Conservation (phyloP, 2,113 vertebrate genomes). For the Microtus montanus region DNA sequence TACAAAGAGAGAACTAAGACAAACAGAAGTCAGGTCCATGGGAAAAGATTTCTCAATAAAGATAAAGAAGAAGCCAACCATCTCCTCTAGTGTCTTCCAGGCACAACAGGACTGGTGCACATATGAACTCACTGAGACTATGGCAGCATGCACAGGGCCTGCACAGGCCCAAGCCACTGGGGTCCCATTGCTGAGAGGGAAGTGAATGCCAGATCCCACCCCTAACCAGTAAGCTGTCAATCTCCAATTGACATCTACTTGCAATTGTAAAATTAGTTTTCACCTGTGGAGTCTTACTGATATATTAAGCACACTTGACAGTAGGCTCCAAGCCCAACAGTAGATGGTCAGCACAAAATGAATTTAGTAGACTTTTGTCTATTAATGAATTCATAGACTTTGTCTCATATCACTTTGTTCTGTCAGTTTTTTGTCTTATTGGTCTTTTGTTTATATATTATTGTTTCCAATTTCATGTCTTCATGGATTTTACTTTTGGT, state of each 20-base stretch:
- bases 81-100: not conserved
- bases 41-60: not conserved
- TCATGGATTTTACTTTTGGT: not conserved
- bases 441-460: not conserved
- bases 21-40: not conserved
- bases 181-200: not conserved
- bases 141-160: not conserved
- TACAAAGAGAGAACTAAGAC: not conserved
- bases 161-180: not conserved
- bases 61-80: not conserved
- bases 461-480: not conserved
- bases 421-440: too few relatives aligned
- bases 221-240: not conserved
- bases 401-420: not conserved
- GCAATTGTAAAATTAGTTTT: not conserved
- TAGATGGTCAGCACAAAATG: not conserved
- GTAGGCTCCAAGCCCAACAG: not conserved
- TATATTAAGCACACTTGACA: not conserved
- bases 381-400: too few relatives aligned
- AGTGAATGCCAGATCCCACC: not conserved
- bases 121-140: not conserved
- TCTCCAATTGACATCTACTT: not conserved
- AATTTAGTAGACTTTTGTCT: not conserved
- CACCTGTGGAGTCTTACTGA: not conserved
- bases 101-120: not conserved